Percentiles rank a stretch among this genome's conserved stretches.
These are phyloP conservation scores for Diphyllodes magnificus DNA, from an alignment of 2,113 vertebrate species.

Conservation along the genomic window DNA sequence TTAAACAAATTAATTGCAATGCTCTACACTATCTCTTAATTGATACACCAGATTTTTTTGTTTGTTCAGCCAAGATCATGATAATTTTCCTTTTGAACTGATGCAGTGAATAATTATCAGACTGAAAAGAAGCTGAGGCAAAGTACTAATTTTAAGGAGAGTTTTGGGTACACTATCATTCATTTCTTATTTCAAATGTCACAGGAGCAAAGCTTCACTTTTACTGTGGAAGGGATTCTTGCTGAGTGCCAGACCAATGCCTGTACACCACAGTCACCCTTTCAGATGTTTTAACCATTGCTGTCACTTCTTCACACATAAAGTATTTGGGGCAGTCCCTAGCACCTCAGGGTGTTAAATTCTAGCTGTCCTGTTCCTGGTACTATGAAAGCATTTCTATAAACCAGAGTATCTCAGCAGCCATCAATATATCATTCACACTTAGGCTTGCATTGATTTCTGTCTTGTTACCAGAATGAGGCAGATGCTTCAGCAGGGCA, in stretches of 20 bases:
- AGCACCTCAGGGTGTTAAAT: background rate
- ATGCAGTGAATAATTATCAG: background rate
- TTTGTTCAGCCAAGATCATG: constrained; percentile 1
- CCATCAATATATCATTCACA: background rate
- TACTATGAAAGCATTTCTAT: background rate
- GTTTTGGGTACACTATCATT: background rate
- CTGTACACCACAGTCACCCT: background rate
- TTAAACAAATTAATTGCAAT: constrained; percentile 30
- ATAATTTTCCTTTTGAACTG: background rate
- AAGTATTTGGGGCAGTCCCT: background rate
- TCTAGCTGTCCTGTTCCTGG: background rate
- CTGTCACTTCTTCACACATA: background rate
- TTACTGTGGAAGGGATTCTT: background rate
- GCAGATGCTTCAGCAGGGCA: background rate
- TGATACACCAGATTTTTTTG: background rate
- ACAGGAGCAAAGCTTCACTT: background rate
- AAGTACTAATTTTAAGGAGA: background rate
- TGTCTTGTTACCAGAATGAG: background rate
- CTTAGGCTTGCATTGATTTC: constrained; percentile 8
- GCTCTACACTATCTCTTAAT: background rate
- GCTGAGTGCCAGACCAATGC: background rate
- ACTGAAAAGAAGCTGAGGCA: background rate
- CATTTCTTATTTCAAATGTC: background rate
- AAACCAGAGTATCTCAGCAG: background rate
- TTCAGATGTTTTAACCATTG: background rate